These are phyloP conservation scores for Drosophila ochracea DNA, from an alignment of 2,888 invertebrate species.

Conservation along the genomic window DNA sequence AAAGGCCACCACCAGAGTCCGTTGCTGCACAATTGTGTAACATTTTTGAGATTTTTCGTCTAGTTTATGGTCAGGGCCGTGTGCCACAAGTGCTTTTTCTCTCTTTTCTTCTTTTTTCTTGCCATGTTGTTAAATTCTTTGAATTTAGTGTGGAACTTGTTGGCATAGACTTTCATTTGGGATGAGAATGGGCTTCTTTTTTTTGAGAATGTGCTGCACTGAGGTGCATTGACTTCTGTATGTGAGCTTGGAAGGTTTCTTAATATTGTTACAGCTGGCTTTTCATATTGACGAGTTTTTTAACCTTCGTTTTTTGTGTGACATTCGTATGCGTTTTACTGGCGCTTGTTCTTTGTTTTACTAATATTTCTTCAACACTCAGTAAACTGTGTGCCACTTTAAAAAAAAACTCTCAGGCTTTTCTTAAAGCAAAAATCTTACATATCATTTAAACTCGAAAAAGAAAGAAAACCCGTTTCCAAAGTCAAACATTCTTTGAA, in stretches of 20 bases:
- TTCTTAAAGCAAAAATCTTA: background rate
- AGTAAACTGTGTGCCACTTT: background rate
- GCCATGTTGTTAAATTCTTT: background rate
- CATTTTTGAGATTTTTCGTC: conserved; percentile 39
- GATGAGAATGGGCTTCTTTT: conserved; percentile 12
- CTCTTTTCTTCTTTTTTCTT: background rate
- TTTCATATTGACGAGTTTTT: background rate
- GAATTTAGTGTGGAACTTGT: conserved; percentile 40
- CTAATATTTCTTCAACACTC: background rate
- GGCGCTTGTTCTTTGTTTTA: background rate
- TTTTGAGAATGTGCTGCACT: background rate
- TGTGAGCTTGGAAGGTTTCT: background rate
- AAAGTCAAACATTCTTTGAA: conserved; percentile 23
- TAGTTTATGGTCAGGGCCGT: conserved; percentile 37
- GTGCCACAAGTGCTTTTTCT: conserved; percentile 12
- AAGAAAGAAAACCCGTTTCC: background rate
- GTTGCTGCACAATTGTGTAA: conserved; percentile 13
- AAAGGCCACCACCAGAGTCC: conserved; percentile 19
- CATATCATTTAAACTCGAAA: background rate
- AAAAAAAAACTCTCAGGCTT: background rate
- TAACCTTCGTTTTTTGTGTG: background rate
- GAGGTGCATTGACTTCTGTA: conserved; percentile 11
- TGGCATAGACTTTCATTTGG: conserved; percentile 46
- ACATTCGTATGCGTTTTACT: background rate
- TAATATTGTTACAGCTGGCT: background rate